phyloP scores from a whole-genome alignment of 2,113 vertebrate genomes.

The Mus musculus region GRCm39 chr1:35926501-35927000 shows the following conservation, averaged over 20 bases:
- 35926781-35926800: neutral
- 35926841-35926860: neutral
- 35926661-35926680: neutral
- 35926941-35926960: neutral
- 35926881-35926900: neutral
- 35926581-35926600: neutral
- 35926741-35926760: neutral
- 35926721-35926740: too few species aligned
- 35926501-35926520: neutral
- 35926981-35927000: neutral
- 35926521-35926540: neutral
- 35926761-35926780: neutral
- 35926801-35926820: neutral
- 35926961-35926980: neutral
- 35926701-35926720: neutral
- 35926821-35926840: neutral
- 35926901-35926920: neutral
- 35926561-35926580: fast-evolving
- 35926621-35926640: too few species aligned
- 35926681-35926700: neutral
- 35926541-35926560: too few species aligned
- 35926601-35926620: fast-evolving
- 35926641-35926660: neutral
- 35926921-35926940: too few species aligned
- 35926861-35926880: fast-evolving